Base-by-base conservation (phyloP, 2,888 invertebrate species). In the Uropetala carovei region DNA sequence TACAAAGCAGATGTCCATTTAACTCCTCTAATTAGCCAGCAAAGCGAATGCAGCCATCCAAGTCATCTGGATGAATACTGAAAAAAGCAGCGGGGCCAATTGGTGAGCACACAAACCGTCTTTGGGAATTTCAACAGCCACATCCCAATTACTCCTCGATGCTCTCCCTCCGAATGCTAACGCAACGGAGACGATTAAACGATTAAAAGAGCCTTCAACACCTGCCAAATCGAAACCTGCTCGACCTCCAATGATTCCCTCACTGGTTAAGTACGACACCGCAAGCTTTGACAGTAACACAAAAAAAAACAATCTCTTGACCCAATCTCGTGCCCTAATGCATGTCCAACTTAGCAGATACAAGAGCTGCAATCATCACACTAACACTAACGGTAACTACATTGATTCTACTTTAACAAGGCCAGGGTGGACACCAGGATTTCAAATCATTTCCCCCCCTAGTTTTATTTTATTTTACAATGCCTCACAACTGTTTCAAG, bases 371-470 rank as follows among this genome's bases (percentile, higher is more conserved):
- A 14, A 64, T 64, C 43, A 83, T 57, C 18, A 89, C 64, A n/a
- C 89, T 89, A 89, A 89, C 18, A 64, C 89, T 89, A 89, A 89
- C 64, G 89, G 89, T 89, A 89, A 89, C 89, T 89, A 89, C 64
- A 43, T 68, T 89, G 89, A 64, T 68, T 60, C 60, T 68, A 89
- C 60, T 43, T 64, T 30, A 64, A 57, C 68, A 27, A 75, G 27
- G 27, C 75, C 75, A 75, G 27, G 27, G 22, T 27, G 75, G 27
- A 75, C 27, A 75, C 22, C 75, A 75, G 27, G 75, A 75, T 68
- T 68, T 68, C 16, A n/a, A 27, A 27, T 75, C 27, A 27, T 75
- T 27, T 75, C 7, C 75, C 22, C 13, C 22, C 9, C 22, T 68
- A 18, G 64, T 64, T 68, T 64, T 43, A 43, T 43, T 64, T 68